Evolutionary conservation across 2,888 invertebrate genomes (phyloP).

Genomic region (Alloscopus bannaensis): DNA sequence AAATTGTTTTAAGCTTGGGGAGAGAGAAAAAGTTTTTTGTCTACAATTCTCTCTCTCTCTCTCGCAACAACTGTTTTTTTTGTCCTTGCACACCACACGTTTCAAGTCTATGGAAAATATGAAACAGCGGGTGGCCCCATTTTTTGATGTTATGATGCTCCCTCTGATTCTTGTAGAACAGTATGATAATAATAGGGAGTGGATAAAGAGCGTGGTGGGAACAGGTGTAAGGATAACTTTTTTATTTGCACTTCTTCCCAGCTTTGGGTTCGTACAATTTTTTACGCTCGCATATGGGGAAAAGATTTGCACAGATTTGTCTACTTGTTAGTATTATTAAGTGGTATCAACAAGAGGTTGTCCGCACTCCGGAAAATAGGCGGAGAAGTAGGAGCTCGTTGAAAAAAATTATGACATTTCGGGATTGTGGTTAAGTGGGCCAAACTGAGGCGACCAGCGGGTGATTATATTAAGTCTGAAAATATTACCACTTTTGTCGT

Average conservation of each 20-base stretch:
- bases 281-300: too few species aligned
- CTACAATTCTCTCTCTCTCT: background rate
- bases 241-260: background rate
- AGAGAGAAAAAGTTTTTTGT: background rate
- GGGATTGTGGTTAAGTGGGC: constrained; percentile 15
- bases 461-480: constrained; percentile 16
- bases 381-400: too few species aligned
- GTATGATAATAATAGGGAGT: background rate
- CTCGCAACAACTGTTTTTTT: background rate
- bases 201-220: background rate
- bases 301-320: too few species aligned
- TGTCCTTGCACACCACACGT: background rate
- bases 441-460: constrained; percentile 2
- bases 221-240: constrained; percentile 4
- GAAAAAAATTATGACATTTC: too few species aligned
- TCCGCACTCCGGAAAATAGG: too few species aligned
- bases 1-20: constrained; percentile 10
- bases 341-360: too few species aligned
- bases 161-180: background rate
- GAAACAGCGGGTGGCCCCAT: constrained; percentile 19
- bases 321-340: too few species aligned
- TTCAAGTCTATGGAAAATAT: background rate
- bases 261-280: too few species aligned
- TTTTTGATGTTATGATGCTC: background rate
- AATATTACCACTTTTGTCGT: constrained; percentile 5